Base-by-base conservation (phyloP, 2,113 vertebrate genomes). In the Syngnathus scovelli region DNA sequence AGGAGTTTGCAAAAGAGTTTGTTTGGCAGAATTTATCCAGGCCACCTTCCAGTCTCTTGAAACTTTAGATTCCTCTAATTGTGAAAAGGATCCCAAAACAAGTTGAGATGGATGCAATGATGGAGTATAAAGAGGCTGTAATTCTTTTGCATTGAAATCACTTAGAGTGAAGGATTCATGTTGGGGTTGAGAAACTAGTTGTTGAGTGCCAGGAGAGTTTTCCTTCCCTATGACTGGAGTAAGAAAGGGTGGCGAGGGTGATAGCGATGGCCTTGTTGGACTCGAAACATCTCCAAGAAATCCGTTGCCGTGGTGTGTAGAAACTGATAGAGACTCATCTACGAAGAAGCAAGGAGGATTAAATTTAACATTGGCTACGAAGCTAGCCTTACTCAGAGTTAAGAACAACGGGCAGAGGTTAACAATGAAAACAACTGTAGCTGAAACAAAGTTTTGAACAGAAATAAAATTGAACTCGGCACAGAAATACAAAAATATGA, bases 261-360 rank as follows among this genome's bases (percentile, higher is more conserved):
- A 87, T 23, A 83, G 86, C 75, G 88, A 83, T 48, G 78, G 48
- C 67, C 79, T 82, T 73, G 67, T 83, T 84, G 67, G 79, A 66
- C 64, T 76, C 64, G 79, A 10, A 67, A 74, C 89, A 71, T 83
- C 83, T 72, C 66, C 74, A 16, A 66, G 48, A 84, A 81, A 64
- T 79, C 82, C 79, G 55, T 85, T 68, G 5, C 71, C 61, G 1
- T 61, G 39, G 5, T 69, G 51, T 80, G 65, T 82, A 39, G 81
- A 72, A 62, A 76, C 71, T 52, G 90, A 82, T 56, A 75, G 89
- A 79, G 83, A 84, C 39, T 88, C 83, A 75, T 89, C 94, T 95
- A 74, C 90, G 92, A 37, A 54, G 66, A 36, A 82, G 71, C 41
- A 85, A 75, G 81, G 56, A 71, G 60, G 63, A 64, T 58, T 63